Evolutionary conservation across 2,797 vertebrate species (phyloP), one percentile per base, ranked within the genome.

Genomic region (Oophaga sylvatica): DNA sequence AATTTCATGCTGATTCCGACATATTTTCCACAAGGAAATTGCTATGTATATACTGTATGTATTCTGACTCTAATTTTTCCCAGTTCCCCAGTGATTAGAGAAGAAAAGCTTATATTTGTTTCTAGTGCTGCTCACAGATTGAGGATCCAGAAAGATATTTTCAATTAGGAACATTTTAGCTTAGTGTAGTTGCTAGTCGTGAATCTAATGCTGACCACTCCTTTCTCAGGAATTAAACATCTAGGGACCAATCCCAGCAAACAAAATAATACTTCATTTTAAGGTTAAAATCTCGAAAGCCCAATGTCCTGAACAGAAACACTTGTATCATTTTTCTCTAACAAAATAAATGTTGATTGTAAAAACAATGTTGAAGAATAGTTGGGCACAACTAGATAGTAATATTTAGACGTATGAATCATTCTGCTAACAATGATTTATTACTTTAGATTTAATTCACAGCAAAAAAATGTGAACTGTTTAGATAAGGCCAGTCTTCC

Each of bases 401-500:
- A 85, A 56, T 78, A 75, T 62, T 86, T 83, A 77, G 71, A 62
- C 60, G 31, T 56, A 82, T 83, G 29, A 87, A 45, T 83, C 80
- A 86, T 68, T 77, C 57, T 19, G n/a, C 48, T 65, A 59, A 79
- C 81, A 70, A 67, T 78, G 53, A 83, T 60, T 65, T 86, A 88
- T 86, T 90, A 5, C 90, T 88, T 70, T 83, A 92, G 86, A 90
- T 84, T 89, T 88, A 90, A 76, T 81, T 77, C 17, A 26, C 89
- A 56, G 70, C 80, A 78, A 91, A 78, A 78, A 91, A 90, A 62
- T 89, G 87, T 15, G 1, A 0, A 59, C 91, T 80, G 71, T 91
- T 93, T 90, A 76, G 26, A 92, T 86, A 89, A 88, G 90, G 83
- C 78, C 84, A 84, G 60, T 83, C 35, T 85, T 83, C 85, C 11